Evolutionary conservation across 2,797 vertebrate species (phyloP).

Genomic region (Sciurus carolinensis): DNA sequence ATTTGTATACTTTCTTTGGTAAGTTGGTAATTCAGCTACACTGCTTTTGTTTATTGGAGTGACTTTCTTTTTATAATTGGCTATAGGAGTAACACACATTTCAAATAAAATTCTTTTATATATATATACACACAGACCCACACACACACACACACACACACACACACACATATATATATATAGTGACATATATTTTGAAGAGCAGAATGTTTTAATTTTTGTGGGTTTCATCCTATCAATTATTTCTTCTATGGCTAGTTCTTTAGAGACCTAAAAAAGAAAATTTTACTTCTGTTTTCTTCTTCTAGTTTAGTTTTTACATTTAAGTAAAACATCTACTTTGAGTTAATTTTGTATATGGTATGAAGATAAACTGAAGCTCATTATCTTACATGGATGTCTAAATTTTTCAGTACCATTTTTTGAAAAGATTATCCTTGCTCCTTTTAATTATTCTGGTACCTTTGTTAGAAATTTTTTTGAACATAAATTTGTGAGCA

Average conservation of each 20-base stretch:
- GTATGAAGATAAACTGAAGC: background rate
- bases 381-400: background rate
- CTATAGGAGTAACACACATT: background rate
- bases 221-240: background rate
- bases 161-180: no score
- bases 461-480: background rate
- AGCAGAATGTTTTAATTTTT: conserved; percentile 43
- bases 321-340: background rate
- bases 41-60: background rate
- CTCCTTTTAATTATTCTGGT: conserved; percentile 34
- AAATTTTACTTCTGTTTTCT: background rate
- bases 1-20: background rate
- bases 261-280: background rate
- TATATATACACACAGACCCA: background rate
- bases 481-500: background rate
- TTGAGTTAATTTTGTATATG: conserved; percentile 11
- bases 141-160: no score
- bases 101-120: background rate
- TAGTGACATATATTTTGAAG: background rate
- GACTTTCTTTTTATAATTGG: background rate
- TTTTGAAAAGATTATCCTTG: background rate
- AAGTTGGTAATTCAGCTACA: background rate
- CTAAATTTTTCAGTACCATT: background rate
- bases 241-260: conserved; percentile 21
- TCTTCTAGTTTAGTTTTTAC: conserved; percentile 18